Base-by-base conservation (phyloP, 2,888 invertebrate genomes). In the Pollenia griseotomentosa region DNA sequence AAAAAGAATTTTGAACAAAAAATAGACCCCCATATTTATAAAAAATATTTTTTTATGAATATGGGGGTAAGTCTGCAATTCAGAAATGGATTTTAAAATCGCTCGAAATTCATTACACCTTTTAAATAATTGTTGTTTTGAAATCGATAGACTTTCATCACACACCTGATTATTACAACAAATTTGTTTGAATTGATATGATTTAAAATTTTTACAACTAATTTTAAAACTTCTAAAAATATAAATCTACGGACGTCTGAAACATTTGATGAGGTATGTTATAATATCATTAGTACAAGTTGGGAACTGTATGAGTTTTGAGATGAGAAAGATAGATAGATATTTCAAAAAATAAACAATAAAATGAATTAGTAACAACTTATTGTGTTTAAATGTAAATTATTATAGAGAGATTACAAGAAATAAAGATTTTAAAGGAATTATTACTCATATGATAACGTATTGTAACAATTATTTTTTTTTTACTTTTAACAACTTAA, bases 181-280 rank as follows among this genome's bases (percentile, higher is more conserved):
- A 57, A 14, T 7, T 9, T 46, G 12, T 63, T 51, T 3, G 11
- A 66, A 59, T 68, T 78, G 40, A 42, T 42, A 78, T 68, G 42
- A 48, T 68, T 48, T 12, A 10, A 19, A 61, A 11, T 70, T 51
- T 63, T 59, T 48, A 79, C 16, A 12, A 68, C 9, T 19, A 57
- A 40, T 40, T 48, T 68, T 51, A n/a, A 48, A 48, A 48, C 14
- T 33, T 51, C 12, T 42, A 65, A 53, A 44, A 57, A 63, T 44
- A 23, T 33, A 12, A 59, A 10, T 68, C 59, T 33, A 59, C 23
- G 19, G 16, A 48, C 57, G 16, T 40, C 33, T 68, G 19, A 59
- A 59, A 68, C 19, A 70, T 42, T 73, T 48, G n/a, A 7, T 44
- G 70, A 81, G 44, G 55, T 55, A 65, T 19, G 23, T 48, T 33